phyloP scores from a whole-genome alignment of 1,140 invertebrate species.

The Globodera ellingtonae region DNA sequence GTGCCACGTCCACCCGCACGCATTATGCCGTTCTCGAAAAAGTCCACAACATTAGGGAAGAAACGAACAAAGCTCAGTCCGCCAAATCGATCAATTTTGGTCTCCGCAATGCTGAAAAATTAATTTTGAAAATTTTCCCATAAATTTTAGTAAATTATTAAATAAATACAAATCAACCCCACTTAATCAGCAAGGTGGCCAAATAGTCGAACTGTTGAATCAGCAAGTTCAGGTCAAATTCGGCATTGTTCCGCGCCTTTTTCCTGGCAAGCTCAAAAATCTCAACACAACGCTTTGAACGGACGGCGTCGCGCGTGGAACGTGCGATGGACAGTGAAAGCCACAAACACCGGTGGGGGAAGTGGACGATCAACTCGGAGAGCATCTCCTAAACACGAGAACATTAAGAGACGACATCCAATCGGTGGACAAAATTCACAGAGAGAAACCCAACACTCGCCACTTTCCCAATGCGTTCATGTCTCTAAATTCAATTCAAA shows the following conservation, averaged over 20 bases:
- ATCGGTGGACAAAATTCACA: no score
- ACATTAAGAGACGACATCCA: neutral
- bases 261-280: constrained; percentile 43
- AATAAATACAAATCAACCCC: constrained; percentile 6
- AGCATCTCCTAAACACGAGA: neutral
- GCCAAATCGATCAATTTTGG: neutral
- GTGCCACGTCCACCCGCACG: neutral
- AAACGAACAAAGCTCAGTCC: neutral
- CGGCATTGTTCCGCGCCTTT: neutral
- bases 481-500: no score
- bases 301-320: neutral
- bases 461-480: no score
- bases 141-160: neutral
- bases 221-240: constrained; percentile 31
- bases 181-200: constrained; percentile 33
- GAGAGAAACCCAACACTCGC: no score
- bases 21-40: constrained; percentile 28
- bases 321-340: constrained; percentile 29
- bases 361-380: constrained; percentile 23
- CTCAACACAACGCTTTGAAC: constrained; percentile 43
- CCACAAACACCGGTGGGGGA: constrained; percentile 37
- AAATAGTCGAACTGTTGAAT: constrained; percentile 44
- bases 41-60: constrained; percentile 27
- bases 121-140: neutral
- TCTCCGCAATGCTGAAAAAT: constrained; percentile 35